Evolutionary conservation across 1,140 invertebrate species (phyloP).

Genomic region (Pissodes strobi): DNA sequence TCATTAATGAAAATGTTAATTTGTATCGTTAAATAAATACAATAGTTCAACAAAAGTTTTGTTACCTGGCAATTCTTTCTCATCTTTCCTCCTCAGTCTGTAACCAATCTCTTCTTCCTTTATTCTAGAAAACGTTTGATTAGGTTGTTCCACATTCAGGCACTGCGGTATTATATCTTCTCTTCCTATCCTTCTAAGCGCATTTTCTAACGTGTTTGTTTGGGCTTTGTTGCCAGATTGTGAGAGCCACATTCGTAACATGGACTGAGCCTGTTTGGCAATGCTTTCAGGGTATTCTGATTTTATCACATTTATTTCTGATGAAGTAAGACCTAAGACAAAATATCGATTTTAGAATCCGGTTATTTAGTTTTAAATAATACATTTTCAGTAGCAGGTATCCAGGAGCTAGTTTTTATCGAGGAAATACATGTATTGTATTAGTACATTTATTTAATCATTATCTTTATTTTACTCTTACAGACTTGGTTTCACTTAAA

Average conservation of each 20-base stretch:
- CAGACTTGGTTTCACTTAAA: too few species aligned
- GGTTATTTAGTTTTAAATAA: too few species aligned
- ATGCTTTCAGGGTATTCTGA: conserved; percentile 82
- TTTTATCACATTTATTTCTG: conserved; percentile 86
- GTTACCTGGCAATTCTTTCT: conserved; percentile 25
- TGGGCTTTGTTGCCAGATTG: conserved; percentile 74
- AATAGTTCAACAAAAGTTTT: too few species aligned
- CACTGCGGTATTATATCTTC: conserved; percentile 94
- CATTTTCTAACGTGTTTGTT: conserved; percentile 81
- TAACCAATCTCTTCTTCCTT: conserved; percentile 50
- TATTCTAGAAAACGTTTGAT: conserved; percentile 37
- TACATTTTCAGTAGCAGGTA: too few species aligned
- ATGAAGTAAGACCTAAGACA: conserved; percentile 72
- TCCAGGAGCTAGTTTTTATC: too few species aligned
- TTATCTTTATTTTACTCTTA: too few species aligned
- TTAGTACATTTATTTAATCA: too few species aligned
- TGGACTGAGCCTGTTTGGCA: conserved; percentile 88
- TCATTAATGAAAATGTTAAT: too few species aligned
- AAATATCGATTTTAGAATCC: too few species aligned
- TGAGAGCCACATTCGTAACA: conserved; percentile 86
- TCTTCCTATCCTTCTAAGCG: conserved; percentile 83
- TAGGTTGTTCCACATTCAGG: conserved; percentile 77
- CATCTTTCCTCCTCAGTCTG: conserved; percentile 51
- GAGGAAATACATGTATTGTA: too few species aligned
- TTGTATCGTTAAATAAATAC: too few species aligned